Base-by-base conservation (phyloP, 2,113 vertebrate species). In the Pollachius pollachius region DNA sequence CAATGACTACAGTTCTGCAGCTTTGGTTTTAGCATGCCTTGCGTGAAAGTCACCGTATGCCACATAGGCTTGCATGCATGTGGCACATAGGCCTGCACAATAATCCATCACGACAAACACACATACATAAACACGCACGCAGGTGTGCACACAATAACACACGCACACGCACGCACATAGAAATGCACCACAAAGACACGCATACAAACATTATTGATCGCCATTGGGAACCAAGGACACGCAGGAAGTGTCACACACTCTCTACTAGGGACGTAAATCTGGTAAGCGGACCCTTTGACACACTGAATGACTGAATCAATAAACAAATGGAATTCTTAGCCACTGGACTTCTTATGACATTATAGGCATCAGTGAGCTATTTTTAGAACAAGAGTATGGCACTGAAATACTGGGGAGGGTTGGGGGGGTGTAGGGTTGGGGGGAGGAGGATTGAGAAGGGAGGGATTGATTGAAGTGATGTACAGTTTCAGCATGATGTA, bases 181-280 rank as follows among this genome's bases (percentile, higher is more conserved):
- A 65, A 18, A 23, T 3, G 48, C 64, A 65, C 41, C 23, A 58
- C 67, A 65, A 25, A 37, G 54, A 23, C 41, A 21, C 18, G 9
- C 4, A 52, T 13, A 2, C 64, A 48, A 17, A 21, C 64, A 65
- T 3, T 15, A 16, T 41, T 18, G 58, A 30, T 23, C 11, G 59
- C 41, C 16, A 4, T 34, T 48, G 73, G 84, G 81, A 88, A 77
- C 84, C 83, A 90, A 87, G 78, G 82, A 81, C 75, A 12, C 79
- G 76, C 72, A 70, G 77, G 78, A 87, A 84, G 68, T 62, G 52
- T 62, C 65, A 80, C 52, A 34, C 56, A 27, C 64, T 34, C 66
- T 70, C 56, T 54, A 73, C 71, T 70, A 76, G 64, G 63, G 48
- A 67, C 59, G 72, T 80, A 58, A 84, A 88, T 87, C 80, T 60